Evolutionary conservation across 2,113 vertebrate species (phyloP), one percentile per base, ranked within the genome.

Genomic region (Puma concolor): DNA sequence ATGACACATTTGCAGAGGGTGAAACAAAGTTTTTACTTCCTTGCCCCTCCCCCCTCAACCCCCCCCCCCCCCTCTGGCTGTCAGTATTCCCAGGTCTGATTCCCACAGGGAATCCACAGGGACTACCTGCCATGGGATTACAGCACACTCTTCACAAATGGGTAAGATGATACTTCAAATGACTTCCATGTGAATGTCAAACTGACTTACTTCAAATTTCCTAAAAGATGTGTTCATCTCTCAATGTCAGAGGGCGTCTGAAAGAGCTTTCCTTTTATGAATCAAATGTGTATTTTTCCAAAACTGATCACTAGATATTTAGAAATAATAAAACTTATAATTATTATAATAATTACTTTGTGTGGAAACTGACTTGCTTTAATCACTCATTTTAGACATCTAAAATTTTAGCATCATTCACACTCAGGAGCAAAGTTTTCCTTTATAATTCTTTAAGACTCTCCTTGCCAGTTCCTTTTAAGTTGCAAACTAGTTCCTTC

Each of bases 221-320:
- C 36, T 84, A 29, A 80, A 92, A 89, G 13, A 90, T 69, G 1
- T 91, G 14, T 60, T 52, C 10, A 89, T 33, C 41, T 81, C 31
- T 92, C 50, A 94, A 19, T 25, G 27, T 52, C 19, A 60, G 17
- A 44, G 17, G 21, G 38, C 4, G 2, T 52, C 95, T 94, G 85
- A 19, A 94, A 97, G 86, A 84, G 3, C n/a, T 84, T 84, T 91
- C 57, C n/a, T 80, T 76, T 84, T 67, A 85, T 48, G 91, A 96
- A 52, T 64, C 38, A 91, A 86, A 85, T 71, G 4, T 67, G 21
- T 25, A 72, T 88, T 54, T 94, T 89, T 23, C 44, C 5, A 25
- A 95, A 87, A 88, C 1, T 64, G 16, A 86, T 63, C 14, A 77
- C n/a, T 48, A 66, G 21, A 41, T 48, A 79, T 29, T 94, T 63